Percentiles rank a stretch among this genome's conserved stretches.
phyloP scores from a whole-genome alignment of 2,888 invertebrate species.

The Aspidiotus destructor region DNA sequence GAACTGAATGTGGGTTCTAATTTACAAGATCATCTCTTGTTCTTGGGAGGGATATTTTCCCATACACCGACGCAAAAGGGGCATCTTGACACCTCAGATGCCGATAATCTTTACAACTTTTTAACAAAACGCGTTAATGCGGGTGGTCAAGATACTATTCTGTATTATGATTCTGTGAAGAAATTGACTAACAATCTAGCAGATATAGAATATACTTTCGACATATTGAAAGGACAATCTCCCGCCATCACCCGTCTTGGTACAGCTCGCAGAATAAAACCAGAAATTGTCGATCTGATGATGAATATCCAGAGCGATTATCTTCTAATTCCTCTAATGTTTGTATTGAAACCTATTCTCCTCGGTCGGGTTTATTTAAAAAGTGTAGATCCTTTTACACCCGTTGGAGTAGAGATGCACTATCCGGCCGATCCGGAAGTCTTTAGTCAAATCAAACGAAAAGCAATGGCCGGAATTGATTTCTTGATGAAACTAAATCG shows the following conservation, averaged over 20 bases:
- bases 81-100: background rate
- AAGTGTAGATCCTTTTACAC: background rate
- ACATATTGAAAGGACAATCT: slow-evolving; percentile 6
- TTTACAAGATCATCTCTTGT: slow-evolving; percentile 27
- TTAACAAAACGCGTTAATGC: background rate
- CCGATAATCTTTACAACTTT: slow-evolving; percentile 18
- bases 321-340: slow-evolving; percentile 7
- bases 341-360: slow-evolving; percentile 14
- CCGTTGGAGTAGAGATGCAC: background rate
- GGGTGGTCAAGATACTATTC: slow-evolving; percentile 9
- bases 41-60: slow-evolving; percentile 10
- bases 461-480: slow-evolving; percentile 3
- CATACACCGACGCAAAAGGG: background rate
- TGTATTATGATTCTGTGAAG: slow-evolving; percentile 15
- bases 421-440: slow-evolving; percentile 13
- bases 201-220: slow-evolving; percentile 10
- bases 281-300: slow-evolving; percentile 9
- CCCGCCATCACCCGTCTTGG: background rate
- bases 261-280: background rate
- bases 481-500: background rate
- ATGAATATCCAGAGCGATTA: slow-evolving; percentile 20
- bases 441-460: background rate
- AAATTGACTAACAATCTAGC: background rate
- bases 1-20: slow-evolving; percentile 21
- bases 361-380: slow-evolving; percentile 20